phyloP scores from a whole-genome alignment of 2,888 invertebrate species.

The Labia minor region DNA sequence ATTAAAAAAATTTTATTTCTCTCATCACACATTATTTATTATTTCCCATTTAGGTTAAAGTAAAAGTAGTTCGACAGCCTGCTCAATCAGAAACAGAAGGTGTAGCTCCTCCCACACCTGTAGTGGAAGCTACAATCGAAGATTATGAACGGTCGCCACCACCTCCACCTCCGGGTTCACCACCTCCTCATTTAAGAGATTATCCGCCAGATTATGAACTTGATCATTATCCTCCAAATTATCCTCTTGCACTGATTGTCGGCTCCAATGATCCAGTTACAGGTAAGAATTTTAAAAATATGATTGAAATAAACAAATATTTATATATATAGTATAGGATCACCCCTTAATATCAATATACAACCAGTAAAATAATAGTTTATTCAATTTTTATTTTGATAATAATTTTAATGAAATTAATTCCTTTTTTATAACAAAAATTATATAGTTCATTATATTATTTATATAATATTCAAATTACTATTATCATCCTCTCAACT shows the following conservation, averaged over 20 bases:
- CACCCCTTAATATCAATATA: no score
- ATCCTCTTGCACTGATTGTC: background rate
- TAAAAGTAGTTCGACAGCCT: constrained; percentile 8
- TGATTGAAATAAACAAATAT: no score
- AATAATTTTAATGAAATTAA: background rate
- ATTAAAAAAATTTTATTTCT: no score
- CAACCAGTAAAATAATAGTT: no score
- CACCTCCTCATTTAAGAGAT: constrained; percentile 20
- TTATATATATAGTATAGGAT: no score
- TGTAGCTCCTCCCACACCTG: background rate
- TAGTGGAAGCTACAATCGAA: constrained; percentile 26
- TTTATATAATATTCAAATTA: no score
- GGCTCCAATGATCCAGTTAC: background rate
- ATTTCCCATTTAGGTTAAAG: background rate
- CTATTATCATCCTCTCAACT: no score
- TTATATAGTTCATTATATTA: no score
- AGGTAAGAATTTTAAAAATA: no score
- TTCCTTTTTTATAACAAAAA: background rate
- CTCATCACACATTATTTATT: no score
- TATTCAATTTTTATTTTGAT: no score
- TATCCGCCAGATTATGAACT: constrained; percentile 16
- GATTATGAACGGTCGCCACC: constrained; percentile 23
- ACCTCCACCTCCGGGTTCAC: constrained; percentile 26
- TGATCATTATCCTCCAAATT: constrained; percentile 1
- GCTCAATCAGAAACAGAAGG: background rate